phyloP scores from a whole-genome alignment of 2,888 invertebrate genomes.

The Pyrocoelia pectoralis region DNA sequence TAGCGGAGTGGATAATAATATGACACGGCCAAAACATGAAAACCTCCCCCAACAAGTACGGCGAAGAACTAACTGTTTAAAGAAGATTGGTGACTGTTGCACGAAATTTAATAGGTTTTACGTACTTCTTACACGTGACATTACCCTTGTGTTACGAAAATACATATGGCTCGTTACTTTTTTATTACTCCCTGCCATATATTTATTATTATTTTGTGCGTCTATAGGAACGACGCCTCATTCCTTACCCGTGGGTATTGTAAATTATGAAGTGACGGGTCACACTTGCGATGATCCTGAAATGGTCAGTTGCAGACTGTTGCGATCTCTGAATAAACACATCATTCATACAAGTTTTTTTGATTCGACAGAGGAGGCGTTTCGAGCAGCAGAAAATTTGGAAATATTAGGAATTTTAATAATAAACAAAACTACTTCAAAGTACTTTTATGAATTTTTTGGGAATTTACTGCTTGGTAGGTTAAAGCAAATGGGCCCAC shows the following conservation, averaged over 20 bases:
- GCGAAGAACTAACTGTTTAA: background rate
- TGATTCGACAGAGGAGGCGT: conserved; percentile 17
- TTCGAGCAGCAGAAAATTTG: conserved; percentile 27
- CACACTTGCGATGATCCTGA: conserved; percentile 9
- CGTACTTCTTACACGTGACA: conserved; percentile 22
- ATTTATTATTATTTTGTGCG: conserved; percentile 29
- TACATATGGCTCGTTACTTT: conserved; percentile 27
- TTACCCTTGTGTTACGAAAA: conserved; percentile 24
- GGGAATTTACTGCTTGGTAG: conserved; percentile 20
- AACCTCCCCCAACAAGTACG: too few relatives aligned
- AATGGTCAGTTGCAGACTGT: conserved; percentile 35
- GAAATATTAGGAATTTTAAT: conserved; percentile 33
- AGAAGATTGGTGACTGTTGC: background rate
- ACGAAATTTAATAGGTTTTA: background rate
- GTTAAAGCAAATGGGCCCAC: background rate
- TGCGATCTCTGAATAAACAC: conserved; percentile 27
- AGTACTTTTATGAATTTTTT: conserved; percentile 29
- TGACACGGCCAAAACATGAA: too few relatives aligned
- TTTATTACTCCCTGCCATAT: conserved; percentile 31
- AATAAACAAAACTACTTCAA: conserved; percentile 27
- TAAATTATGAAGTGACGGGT: conserved; percentile 32
- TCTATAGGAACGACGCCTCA: conserved; percentile 36
- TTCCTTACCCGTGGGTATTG: conserved; percentile 30
- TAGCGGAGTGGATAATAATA: conserved; percentile 25
- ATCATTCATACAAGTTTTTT: conserved; percentile 20